Evolutionary conservation across 2,113 vertebrate species (phyloP).

Genomic region (Micronycteris hirsuta): DNA sequence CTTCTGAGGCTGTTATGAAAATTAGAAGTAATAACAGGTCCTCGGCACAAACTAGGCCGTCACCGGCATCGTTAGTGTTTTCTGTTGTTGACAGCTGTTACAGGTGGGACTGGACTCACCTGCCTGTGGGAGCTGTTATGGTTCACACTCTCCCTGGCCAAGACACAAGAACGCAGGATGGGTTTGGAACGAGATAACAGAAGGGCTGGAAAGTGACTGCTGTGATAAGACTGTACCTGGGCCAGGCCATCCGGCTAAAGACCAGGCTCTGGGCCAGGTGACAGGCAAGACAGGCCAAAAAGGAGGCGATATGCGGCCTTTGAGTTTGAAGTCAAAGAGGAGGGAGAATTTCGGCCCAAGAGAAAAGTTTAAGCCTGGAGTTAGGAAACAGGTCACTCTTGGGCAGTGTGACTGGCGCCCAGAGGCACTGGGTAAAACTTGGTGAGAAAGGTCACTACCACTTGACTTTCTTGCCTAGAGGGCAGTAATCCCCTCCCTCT

Average conservation of each 20-base stretch:
- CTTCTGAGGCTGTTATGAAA: not conserved
- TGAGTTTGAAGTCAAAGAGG: not conserved
- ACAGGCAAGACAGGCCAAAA: accelerated
- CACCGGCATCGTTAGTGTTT: accelerated
- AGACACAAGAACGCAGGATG: not conserved
- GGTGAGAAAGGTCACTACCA: not conserved
- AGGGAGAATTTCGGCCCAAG: not conserved
- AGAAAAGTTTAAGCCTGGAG: too few relatives aligned
- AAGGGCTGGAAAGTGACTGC: too few relatives aligned
- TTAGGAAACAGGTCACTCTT: not conserved
- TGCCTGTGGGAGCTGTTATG: accelerated
- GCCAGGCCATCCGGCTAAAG: not conserved
- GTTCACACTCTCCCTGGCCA: not conserved
- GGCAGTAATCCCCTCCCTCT: accelerated
- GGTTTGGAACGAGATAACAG: not conserved
- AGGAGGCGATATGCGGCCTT: too few relatives aligned
- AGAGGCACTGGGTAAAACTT: not conserved
- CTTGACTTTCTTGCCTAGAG: not conserved
- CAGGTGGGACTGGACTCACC: accelerated
- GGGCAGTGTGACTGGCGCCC: not conserved
- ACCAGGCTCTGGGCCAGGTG: not conserved
- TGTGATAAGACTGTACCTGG: accelerated
- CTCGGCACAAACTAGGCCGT: accelerated
- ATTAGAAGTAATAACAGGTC: accelerated
- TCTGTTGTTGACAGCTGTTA: accelerated